Base-by-base conservation (phyloP, 2,797 vertebrate genomes). In the Pantherophis alleghaniensis region DNA sequence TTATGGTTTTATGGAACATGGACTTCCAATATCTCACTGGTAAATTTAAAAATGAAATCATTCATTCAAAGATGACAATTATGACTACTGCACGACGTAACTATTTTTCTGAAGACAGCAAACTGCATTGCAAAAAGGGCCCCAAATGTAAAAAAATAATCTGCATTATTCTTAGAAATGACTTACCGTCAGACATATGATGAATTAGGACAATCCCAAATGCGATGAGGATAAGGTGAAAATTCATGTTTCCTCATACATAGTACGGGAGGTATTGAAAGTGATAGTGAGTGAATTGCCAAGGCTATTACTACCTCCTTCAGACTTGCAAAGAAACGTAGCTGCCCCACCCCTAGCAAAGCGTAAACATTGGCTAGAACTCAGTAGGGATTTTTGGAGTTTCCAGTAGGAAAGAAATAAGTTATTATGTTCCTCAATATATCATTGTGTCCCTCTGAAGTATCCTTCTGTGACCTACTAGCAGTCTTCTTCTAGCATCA, bases 171-270 rank as follows among this genome's bases (percentile, higher is more conserved):
- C 26, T 60, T 86, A 93, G 60, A 0, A 51, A 87, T 28, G 96
- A 97, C 97, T 97, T 96, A 97, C 97, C 96, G n/a, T 94, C 92
- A 59, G 96, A 96, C 0, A 95, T 94, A 51, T 57, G 95, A 87
- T 60, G 95, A 92, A 66, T 61, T 90, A 95, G 28, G 0, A 0
- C 4, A 4, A 94, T 57, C 37, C 95, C 93, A 87, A 97, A 93
- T 88, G 95, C 0, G 92, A 90, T 83, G 57, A 95, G 1, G n/a
- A 93, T 22, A 42, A 95, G 12, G 51, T 55, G 94, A 37, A 89
- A 51, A 87, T 95, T 93, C 97, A 97, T 97, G 94, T 32, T 87
- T 94, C 26, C 86, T 74, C 0, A 5, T 87, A 86, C 87, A 91
- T 91, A 0, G 86, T 87, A 91, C 92, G 0, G 86, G 0, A 0